phyloP scores from a whole-genome alignment of 1,140 invertebrate species.

The Pogonomyrmex barbatus region DNA sequence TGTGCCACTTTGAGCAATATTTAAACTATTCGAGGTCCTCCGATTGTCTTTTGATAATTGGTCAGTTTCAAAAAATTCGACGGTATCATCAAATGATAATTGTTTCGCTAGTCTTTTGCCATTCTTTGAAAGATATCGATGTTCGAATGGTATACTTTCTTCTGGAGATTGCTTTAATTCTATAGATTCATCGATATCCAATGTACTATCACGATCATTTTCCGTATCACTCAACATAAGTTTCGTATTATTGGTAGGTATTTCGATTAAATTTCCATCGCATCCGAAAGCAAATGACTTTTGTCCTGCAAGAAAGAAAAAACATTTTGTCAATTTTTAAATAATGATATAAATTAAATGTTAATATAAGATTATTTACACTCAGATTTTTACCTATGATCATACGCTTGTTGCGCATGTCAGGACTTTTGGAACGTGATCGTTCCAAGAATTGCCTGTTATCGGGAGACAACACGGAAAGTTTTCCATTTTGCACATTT shows the following conservation, averaged over 20 bases:
- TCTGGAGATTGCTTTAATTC: constrained; percentile 53
- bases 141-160: constrained; percentile 11
- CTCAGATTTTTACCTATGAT: constrained; percentile 81
- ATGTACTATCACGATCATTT: neutral
- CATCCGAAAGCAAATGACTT: constrained; percentile 86
- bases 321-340: neutral
- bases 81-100: constrained; percentile 68
- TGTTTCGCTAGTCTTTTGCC: constrained; percentile 62
- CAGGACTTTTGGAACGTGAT: constrained; percentile 85
- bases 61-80: constrained; percentile 47
- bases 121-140: constrained; percentile 14
- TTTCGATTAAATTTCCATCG: constrained; percentile 87
- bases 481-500: constrained; percentile 73
- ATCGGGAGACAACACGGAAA: constrained; percentile 86
- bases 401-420: constrained; percentile 85
- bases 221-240: neutral
- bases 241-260: constrained; percentile 70
- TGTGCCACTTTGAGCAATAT: constrained; percentile 20
- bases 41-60: constrained; percentile 25
- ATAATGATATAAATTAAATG: constrained; percentile 3
- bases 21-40: neutral
- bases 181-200: neutral
- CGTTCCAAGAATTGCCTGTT: constrained; percentile 87
- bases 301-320: constrained; percentile 81
- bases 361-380: neutral